phyloP scores from a whole-genome alignment of 2,797 vertebrate genomes.

The Fundulus diaphanus region DNA sequence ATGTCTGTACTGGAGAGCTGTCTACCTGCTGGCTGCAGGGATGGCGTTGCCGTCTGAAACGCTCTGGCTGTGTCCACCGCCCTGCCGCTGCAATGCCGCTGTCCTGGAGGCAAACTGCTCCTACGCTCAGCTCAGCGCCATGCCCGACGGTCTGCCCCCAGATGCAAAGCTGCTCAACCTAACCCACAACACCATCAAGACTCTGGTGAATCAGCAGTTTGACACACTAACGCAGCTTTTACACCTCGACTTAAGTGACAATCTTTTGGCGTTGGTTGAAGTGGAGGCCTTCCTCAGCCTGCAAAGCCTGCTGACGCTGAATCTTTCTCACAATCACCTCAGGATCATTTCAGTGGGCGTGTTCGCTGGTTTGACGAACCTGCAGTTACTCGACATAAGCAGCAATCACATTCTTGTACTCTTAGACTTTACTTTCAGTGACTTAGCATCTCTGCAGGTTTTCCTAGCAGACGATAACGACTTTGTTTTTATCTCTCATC shows the following conservation, averaged over 20 bases:
- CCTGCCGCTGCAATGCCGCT: conserved; percentile 80
- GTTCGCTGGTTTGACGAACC: conserved; percentile 80
- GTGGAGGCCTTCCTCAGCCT: conserved; percentile 84
- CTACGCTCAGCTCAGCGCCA: conserved; percentile 66
- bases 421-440: conserved; percentile 85
- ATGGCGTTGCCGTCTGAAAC: conserved; percentile 56
- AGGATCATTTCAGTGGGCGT: conserved; percentile 83
- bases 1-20: conserved; percentile 69
- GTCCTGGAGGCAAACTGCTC: conserved; percentile 82
- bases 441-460: conserved; percentile 77
- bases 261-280: conserved; percentile 73
- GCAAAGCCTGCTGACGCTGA: conserved; percentile 76
- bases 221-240: conserved; percentile 73
- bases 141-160: conserved; percentile 77
- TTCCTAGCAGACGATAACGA: conserved; percentile 84
- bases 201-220: conserved; percentile 81
- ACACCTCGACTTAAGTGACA: conserved; percentile 87
- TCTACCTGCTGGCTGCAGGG: conserved; percentile 69
- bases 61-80: conserved; percentile 72
- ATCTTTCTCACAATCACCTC: conserved; percentile 82
- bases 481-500: conserved; percentile 84
- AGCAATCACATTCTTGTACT: conserved; percentile 88
- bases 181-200: conserved; percentile 82
- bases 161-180: conserved; percentile 81
- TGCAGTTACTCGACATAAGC: conserved; percentile 85